Percentiles rank a stretch among this genome's conserved stretches.
Conservation (phyloP, 1,140 invertebrate genomes). For the Leptonema lineaticorne region DNA sequence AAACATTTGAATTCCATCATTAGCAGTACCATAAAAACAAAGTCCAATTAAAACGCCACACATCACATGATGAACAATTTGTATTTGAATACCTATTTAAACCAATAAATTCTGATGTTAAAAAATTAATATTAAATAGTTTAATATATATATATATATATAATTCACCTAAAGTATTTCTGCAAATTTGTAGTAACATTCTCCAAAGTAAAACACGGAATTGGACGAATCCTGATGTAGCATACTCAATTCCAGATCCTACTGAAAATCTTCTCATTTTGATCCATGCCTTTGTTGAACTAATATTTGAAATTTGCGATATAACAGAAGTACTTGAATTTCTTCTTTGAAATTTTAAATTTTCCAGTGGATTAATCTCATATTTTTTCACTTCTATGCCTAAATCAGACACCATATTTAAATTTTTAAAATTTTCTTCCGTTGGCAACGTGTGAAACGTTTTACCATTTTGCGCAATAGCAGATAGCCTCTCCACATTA, state of each 20-base stretch:
- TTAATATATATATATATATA: not conserved
- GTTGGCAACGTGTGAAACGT: slow-evolving; percentile 47
- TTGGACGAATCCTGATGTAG: slow-evolving; percentile 46
- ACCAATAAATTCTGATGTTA: not conserved
- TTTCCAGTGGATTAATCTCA: slow-evolving; percentile 43
- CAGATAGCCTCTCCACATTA: slow-evolving; percentile 47
- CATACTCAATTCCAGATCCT: slow-evolving; percentile 39
- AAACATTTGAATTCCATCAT: slow-evolving; percentile 65
- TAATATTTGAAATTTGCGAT: slow-evolving; percentile 39
- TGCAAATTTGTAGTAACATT: slow-evolving; percentile 46
- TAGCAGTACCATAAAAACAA: slow-evolving; percentile 62
- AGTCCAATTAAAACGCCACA: slow-evolving; percentile 59
- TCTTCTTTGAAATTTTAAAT: slow-evolving; percentile 41
- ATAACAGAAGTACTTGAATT: slow-evolving; percentile 27
- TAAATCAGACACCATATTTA: slow-evolving; percentile 43
- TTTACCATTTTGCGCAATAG: slow-evolving; percentile 52
- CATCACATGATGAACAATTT: slow-evolving; percentile 60
- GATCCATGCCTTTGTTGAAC: slow-evolving; percentile 36
- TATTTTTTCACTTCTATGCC: slow-evolving; percentile 43
- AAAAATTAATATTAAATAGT: not conserved
- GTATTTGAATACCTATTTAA: slow-evolving; percentile 57
- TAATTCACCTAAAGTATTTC: slow-evolving; percentile 45
- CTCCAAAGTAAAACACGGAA: slow-evolving; percentile 45
- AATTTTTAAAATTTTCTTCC: slow-evolving; percentile 36
- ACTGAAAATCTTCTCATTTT: slow-evolving; percentile 32